Evolutionary conservation across 2,888 invertebrate species (phyloP).

Genomic region (Calameuta pallipes): DNA sequence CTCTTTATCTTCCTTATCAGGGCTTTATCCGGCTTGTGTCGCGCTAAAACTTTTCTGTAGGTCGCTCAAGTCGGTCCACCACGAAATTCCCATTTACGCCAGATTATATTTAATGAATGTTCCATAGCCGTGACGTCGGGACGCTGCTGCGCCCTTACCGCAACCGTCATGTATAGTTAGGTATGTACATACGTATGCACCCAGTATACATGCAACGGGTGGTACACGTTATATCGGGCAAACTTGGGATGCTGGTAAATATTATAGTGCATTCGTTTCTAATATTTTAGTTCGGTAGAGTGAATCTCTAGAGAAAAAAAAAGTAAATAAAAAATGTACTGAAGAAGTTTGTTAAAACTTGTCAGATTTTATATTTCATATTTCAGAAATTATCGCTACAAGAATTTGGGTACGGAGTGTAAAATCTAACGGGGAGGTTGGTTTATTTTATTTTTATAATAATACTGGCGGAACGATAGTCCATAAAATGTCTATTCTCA

Average conservation of each 20-base stretch:
- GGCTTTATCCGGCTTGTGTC: background rate
- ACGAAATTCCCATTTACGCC: conserved; percentile 27
- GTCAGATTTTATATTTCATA: too few species aligned
- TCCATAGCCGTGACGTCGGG: background rate
- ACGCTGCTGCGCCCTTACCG: conserved; percentile 28
- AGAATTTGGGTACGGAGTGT: too few species aligned
- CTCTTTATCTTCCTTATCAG: background rate
- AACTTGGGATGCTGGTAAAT: background rate
- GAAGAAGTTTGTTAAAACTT: too few species aligned
- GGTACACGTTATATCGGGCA: background rate
- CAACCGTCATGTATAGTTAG: conserved; percentile 16
- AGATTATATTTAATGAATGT: conserved; percentile 34
- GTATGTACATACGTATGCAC: background rate
- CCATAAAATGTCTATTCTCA: too few species aligned
- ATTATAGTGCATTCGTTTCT: background rate
- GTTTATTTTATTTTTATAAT: too few species aligned
- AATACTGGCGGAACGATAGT: too few species aligned
- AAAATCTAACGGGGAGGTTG: too few species aligned
- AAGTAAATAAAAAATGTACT: background rate
- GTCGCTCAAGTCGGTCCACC: conserved; percentile 12
- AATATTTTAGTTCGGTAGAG: background rate
- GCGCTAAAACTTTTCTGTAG: conserved; percentile 3
- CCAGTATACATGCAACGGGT: background rate
- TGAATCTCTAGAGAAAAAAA: background rate
- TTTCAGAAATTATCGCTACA: too few species aligned